Conservation (phyloP, 1,140 invertebrate genomes). For the Penaeus vannamei region DNA sequence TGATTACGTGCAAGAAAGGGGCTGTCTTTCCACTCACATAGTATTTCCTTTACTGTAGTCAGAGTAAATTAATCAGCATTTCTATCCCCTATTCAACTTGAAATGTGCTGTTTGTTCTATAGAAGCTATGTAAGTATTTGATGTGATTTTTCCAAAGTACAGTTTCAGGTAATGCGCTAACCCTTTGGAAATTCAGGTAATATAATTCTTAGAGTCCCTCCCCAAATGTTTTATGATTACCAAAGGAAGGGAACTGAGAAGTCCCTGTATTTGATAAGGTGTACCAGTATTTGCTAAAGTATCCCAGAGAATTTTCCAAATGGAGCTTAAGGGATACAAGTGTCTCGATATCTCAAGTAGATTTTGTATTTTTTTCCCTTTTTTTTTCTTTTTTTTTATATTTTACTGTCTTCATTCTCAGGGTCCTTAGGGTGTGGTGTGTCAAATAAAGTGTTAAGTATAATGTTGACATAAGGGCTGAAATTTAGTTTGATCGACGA, state of each 20-base stretch:
- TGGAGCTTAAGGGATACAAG: conserved; percentile 64
- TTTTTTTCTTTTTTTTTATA: conserved; percentile 30
- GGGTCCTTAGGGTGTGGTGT: conserved; percentile 62
- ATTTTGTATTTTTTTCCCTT: too few species aligned
- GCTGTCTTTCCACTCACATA: conserved; percentile 62
- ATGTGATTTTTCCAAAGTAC: conserved; percentile 59
- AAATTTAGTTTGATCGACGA: too few species aligned
- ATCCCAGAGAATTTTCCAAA: conserved; percentile 28
- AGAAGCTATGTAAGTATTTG: conserved; percentile 55
- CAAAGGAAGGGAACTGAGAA: neutral
- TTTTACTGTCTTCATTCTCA: conserved; percentile 40
- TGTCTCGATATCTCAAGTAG: conserved; percentile 9
- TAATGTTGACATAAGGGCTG: neutral
- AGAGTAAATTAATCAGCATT: conserved; percentile 47
- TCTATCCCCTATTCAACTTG: conserved; percentile 60
- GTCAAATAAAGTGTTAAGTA: conserved; percentile 59
- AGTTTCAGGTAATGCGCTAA: conserved; percentile 57
- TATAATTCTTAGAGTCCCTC: conserved; percentile 49
- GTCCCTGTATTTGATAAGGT: neutral
- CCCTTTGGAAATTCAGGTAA: conserved; percentile 61
- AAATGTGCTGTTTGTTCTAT: conserved; percentile 57
- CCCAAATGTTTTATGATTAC: conserved; percentile 36
- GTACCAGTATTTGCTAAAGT: conserved; percentile 41
- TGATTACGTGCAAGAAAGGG: conserved; percentile 62
- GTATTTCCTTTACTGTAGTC: conserved; percentile 61